Conservation (phyloP, 1,140 invertebrate species). For the Macrocentrus cingulum region DNA sequence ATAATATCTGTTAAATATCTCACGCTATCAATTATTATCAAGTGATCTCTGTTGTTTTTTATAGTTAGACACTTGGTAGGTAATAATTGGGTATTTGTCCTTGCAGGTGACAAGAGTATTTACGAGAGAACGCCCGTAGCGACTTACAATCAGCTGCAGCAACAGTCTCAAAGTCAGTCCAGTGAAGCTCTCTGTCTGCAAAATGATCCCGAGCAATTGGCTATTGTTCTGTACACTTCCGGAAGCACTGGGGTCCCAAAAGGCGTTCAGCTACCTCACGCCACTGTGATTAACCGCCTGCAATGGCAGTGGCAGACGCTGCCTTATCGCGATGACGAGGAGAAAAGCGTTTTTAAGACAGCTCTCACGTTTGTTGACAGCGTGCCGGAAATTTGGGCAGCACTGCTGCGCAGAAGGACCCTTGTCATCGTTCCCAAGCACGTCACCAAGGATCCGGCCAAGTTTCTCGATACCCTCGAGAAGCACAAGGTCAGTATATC, state of each 20-base stretch:
- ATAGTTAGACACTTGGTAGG: too few species aligned
- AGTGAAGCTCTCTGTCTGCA: constrained; percentile 40
- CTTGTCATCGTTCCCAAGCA: constrained; percentile 72
- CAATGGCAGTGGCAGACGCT: constrained; percentile 82
- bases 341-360: constrained; percentile 80
- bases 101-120: constrained; percentile 38
- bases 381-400: constrained; percentile 82
- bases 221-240: constrained; percentile 87
- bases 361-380: constrained; percentile 88
- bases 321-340: constrained; percentile 69
- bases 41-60: too few species aligned
- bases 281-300: constrained; percentile 76
- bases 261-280: constrained; percentile 80
- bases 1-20: too few species aligned
- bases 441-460: constrained; percentile 74
- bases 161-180: constrained; percentile 53
- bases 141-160: constrained; percentile 56
- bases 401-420: constrained; percentile 70
- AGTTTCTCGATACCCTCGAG: constrained; percentile 68
- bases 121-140: constrained; percentile 50
- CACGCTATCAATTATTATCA: too few species aligned
- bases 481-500: constrained; percentile 64
- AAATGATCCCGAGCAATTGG: constrained; percentile 59
- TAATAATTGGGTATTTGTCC: background rate
- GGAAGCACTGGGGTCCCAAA: constrained; percentile 92